A percentile compares a stretch with the other conserved stretches of the same genome.
Conservation (phyloP, 2,888 invertebrate species). For the Oegoconia quadripuncta region DNA sequence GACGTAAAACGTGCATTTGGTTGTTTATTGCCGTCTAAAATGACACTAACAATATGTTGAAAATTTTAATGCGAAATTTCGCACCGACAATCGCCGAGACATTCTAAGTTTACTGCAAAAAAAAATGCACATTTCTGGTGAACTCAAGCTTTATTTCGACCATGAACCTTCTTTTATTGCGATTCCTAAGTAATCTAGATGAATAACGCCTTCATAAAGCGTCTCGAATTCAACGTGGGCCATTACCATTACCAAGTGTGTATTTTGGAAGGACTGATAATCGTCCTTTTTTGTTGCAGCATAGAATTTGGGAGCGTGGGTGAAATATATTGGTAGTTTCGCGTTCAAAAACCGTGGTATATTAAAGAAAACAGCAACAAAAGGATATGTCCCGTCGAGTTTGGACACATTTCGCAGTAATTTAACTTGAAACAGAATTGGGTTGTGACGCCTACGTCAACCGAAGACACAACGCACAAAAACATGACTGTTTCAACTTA, state of each 20-base stretch:
- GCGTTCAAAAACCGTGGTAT: constrained; percentile 30
- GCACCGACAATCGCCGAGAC: constrained; percentile 51
- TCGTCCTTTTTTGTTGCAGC: constrained; percentile 51
- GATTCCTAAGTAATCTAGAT: constrained; percentile 63
- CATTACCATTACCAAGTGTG: constrained; percentile 49
- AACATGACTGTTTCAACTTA: constrained; percentile 61
- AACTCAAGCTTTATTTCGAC: constrained; percentile 47
- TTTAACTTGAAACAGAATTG: constrained; percentile 53
- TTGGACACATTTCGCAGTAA: constrained; percentile 47
- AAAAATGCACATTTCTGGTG: constrained; percentile 66
- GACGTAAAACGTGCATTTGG: constrained; percentile 55
- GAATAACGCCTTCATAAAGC: constrained; percentile 63
- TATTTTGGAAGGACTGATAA: constrained; percentile 42
- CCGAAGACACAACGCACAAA: constrained; percentile 58
- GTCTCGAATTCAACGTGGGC: constrained; percentile 54
- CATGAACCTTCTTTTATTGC: constrained; percentile 63
- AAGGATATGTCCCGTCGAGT: constrained; percentile 39
- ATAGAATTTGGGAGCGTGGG: constrained; percentile 63
- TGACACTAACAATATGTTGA: constrained; percentile 51
- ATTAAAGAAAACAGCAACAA: constrained; percentile 44
- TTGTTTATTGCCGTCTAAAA: constrained; percentile 58
- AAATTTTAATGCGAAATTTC: constrained; percentile 62
- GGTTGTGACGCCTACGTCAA: constrained; percentile 68
- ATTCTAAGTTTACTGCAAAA: constrained; percentile 63
- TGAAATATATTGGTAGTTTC: constrained; percentile 52